A percentile compares a stretch with the other conserved stretches of the same genome.
Conservation (phyloP, 2,888 invertebrate species). For the Chymomyza caudatula region DNA sequence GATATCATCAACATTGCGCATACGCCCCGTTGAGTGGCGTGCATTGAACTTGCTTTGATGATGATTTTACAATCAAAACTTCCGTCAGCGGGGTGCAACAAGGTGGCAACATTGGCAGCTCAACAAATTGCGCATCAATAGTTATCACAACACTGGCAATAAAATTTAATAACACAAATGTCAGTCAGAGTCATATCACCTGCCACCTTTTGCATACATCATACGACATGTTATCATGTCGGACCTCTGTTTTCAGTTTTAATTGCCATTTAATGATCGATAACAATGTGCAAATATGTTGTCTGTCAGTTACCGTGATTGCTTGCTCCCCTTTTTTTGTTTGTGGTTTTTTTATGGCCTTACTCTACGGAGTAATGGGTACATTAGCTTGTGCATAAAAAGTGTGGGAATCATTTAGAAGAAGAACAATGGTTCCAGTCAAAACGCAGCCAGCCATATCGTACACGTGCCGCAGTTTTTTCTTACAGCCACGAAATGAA, state of each 20-base stretch:
- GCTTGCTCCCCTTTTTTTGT: not conserved
- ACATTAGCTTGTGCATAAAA: not conserved
- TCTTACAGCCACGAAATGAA: too few relatives aligned
- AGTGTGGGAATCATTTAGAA: too few relatives aligned
- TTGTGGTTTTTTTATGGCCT: not conserved
- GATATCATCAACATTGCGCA: constrained; percentile 31
- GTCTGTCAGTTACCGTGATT: constrained; percentile 22
- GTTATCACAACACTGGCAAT: constrained; percentile 4
- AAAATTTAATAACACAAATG: constrained; percentile 22
- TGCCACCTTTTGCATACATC: not conserved
- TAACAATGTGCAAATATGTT: constrained; percentile 10
- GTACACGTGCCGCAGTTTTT: too few relatives aligned
- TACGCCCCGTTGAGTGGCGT: constrained; percentile 47
- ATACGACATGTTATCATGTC: not conserved
- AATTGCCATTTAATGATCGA: constrained; percentile 28
- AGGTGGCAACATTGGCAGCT: not conserved
- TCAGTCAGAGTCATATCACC: not conserved
- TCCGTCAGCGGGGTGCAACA: constrained; percentile 37
- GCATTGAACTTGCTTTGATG: constrained; percentile 50
- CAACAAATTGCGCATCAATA: not conserved
- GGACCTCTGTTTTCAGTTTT: not conserved
- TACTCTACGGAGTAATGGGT: not conserved
- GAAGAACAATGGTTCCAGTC: too few relatives aligned
- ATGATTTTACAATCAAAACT: constrained; percentile 38
- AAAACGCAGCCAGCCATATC: too few relatives aligned